Evolutionary conservation across 30 jellyfish, hydroid and myxozoan species (phyloP).

Genomic region (Sanderia malayensis): DNA sequence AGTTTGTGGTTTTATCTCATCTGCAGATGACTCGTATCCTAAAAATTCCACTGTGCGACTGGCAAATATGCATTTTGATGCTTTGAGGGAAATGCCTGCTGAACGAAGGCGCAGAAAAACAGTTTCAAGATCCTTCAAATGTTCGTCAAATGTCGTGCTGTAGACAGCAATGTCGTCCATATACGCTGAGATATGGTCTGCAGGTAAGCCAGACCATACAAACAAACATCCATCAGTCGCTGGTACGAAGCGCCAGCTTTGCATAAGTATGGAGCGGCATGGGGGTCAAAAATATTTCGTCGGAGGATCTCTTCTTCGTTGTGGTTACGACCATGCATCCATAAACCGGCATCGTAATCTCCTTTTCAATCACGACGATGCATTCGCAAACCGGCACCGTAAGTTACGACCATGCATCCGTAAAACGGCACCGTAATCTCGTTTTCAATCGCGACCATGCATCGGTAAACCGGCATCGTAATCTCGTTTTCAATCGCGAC

Average conservation of each 20-base stretch:
- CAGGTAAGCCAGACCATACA: conserved; percentile 32
- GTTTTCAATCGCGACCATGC: too few relatives aligned
- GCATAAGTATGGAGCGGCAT: too few relatives aligned
- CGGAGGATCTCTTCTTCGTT: too few relatives aligned
- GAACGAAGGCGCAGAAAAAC: conserved; percentile 10
- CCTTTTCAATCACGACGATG: too few relatives aligned
- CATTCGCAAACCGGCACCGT: too few relatives aligned
- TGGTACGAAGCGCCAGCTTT: conserved; percentile 55
- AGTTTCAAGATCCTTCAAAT: conserved; percentile 15
- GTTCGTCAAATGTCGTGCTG: conserved; percentile 17
- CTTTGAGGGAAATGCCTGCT: conserved; percentile 29
- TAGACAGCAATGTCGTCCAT: conserved; percentile 31
- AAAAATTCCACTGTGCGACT: conserved; percentile 37
- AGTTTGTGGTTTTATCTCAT: conserved; percentile 26
- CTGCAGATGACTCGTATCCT: conserved; percentile 29
- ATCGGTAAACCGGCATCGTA: too few relatives aligned
- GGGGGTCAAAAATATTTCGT: too few relatives aligned
- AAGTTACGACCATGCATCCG: too few relatives aligned
- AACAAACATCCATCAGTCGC: conserved; percentile 26
- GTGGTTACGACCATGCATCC: too few relatives aligned
- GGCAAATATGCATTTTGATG: conserved; percentile 37
- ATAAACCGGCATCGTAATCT: too few relatives aligned
- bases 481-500: too few relatives aligned
- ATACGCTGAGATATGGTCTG: conserved; percentile 17
- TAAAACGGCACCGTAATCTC: too few relatives aligned